Evolutionary conservation across 1,140 invertebrate species (phyloP).

Genomic region (Aphidius gifuensis): DNA sequence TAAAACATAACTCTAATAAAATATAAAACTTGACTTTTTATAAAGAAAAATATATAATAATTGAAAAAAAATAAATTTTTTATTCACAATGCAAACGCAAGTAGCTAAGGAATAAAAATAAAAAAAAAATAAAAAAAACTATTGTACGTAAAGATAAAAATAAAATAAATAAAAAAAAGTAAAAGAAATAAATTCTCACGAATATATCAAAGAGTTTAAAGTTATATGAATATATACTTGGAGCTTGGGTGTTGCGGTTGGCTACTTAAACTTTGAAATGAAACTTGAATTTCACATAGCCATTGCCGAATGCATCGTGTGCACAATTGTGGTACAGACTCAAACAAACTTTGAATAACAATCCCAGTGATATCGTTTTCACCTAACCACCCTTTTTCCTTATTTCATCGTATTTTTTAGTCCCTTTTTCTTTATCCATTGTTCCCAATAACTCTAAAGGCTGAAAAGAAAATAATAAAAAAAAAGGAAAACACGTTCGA

Average conservation of each 20-base stretch:
- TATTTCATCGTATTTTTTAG: no score
- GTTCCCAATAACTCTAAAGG: slow-evolving; percentile 5
- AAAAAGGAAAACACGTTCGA: background rate
- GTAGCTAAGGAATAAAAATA: no score
- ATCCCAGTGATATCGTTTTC: background rate
- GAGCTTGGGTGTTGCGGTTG: slow-evolving; percentile 18
- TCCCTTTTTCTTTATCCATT: slow-evolving; percentile 4
- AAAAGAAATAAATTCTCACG: no score
- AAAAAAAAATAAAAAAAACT: no score
- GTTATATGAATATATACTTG: background rate
- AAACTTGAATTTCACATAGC: slow-evolving; percentile 20
- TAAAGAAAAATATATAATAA: no score
- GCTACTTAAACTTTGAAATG: slow-evolving; percentile 18
- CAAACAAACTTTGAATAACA: slow-evolving; percentile 21
- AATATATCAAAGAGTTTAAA: no score
- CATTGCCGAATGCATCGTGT: slow-evolving; percentile 15
- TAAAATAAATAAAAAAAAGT: no score
- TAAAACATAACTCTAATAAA: no score
- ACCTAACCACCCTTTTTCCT: background rate
- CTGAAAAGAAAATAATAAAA: slow-evolving; percentile 1
- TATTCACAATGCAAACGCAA: no score
- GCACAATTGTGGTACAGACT: slow-evolving; percentile 5
- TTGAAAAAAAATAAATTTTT: no score
- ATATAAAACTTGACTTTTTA: no score
- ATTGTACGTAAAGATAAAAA: no score